Evolutionary conservation across 2,113 vertebrate species (phyloP), one percentile per base, ranked within the genome.

Genomic region (Oostethus manadensis): DNA sequence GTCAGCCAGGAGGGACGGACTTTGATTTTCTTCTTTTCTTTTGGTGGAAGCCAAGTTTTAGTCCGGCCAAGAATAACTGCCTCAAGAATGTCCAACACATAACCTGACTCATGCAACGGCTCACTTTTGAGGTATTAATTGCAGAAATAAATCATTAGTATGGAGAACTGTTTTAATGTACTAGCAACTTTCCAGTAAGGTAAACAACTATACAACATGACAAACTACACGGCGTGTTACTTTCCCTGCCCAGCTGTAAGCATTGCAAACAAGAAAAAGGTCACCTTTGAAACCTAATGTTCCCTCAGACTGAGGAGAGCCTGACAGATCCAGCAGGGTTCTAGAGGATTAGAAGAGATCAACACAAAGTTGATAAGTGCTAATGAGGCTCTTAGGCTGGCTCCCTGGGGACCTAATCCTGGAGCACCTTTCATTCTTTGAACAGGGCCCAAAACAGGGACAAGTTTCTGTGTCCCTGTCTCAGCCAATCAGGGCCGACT

Each of bases 351-450:
- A 89, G 81, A 85, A 73, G 67, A 71, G 89, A 90, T 87, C 86
- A 90, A 88, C 88, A 87, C 88, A 77, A 76, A 83, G 79, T 80
- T 86, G 87, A 90, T 87, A 85, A 78, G 80, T 70, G 78, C 78
- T 90, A 90, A 90, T 85, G 88, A 90, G 89, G 74, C 76, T 54
- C 78, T 45, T 38, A 8, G 73, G 62, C 77, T 75, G 29, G 7
- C 29, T 81, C 83, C 79, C 51, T 70, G 80, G 76, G 81, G 76
- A 57, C 26, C 66, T 13, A 64, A 64, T 64, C 58, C 44, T 59
- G 45, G 74, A 51, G 38, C 56, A 67, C 50, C 64, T 81, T 71
- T 72, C 58, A 33, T 33, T 33, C 29, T 33, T 33, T 33, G 2
- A 29, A 6, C 6, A 29, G 26, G 6, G 29, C 45, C 58, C 65